A percentile compares a stretch with the other conserved stretches of the same genome.
phyloP scores from a whole-genome alignment of 2,888 invertebrate genomes.

The Galerucella pusilla region DNA sequence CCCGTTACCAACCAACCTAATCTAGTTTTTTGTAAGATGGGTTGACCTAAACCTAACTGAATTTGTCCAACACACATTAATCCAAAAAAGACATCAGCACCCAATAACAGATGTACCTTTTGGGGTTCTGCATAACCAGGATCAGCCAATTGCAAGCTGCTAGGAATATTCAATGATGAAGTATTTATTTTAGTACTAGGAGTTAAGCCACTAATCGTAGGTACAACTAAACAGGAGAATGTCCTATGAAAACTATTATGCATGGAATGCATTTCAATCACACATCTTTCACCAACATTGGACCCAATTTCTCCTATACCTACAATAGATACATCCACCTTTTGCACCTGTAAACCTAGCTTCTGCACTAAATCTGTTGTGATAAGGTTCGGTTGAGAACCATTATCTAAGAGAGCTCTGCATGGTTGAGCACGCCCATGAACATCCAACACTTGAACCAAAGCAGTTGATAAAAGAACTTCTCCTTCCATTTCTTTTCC shows the following conservation, averaged over 20 bases:
- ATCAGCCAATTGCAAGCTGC: neutral
- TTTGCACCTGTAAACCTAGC: neutral
- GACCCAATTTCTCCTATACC: neutral
- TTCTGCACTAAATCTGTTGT: neutral
- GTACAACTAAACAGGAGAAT: too few relatives aligned
- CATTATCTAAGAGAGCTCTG: too few relatives aligned
- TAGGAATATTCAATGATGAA: too few relatives aligned
- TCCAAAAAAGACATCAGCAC: neutral
- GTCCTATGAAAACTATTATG: too few relatives aligned
- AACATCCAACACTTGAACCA: slow-evolving; percentile 1
- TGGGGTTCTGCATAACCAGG: neutral
- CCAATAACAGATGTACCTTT: neutral
- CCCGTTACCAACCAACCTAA: too few relatives aligned
- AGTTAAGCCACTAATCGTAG: too few relatives aligned
- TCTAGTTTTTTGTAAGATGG: neutral
- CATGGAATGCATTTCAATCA: too few relatives aligned
- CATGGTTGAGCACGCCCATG: neutral
- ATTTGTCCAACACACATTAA: neutral
- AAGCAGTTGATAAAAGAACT: slow-evolving; percentile 2
- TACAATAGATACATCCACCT: neutral
- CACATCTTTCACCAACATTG: neutral
- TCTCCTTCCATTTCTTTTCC: neutral
- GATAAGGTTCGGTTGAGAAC: too few relatives aligned
- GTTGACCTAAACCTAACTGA: slow-evolving; percentile 1
- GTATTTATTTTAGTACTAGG: too few relatives aligned